A percentile compares a stretch with the other conserved stretches of the same genome.
phyloP scores from a whole-genome alignment of 2,797 vertebrate species.

The Xerus rutilus region DNA sequence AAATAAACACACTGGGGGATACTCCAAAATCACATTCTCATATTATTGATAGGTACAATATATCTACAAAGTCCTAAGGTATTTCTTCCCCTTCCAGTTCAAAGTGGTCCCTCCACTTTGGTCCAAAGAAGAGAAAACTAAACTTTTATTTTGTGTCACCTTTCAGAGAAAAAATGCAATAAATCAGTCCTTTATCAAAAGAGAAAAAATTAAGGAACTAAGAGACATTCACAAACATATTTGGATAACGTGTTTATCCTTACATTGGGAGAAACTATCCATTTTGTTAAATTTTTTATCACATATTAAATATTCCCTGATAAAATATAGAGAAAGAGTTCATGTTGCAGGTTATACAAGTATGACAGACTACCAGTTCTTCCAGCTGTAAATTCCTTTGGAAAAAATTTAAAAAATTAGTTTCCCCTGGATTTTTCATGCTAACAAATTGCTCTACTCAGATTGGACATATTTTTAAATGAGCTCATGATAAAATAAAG shows the following conservation, averaged over 20 bases:
- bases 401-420: constrained; percentile 3
- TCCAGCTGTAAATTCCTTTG: not conserved
- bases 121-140: constrained; percentile 19
- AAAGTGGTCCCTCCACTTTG: not conserved
- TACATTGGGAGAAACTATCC: not conserved
- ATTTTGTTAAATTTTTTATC: not conserved
- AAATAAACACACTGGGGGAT: constrained; percentile 39
- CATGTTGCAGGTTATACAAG: not conserved
- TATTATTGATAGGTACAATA: constrained; percentile 21
- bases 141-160: constrained; percentile 1
- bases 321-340: constrained; percentile 49
- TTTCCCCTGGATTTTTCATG: constrained; percentile 23
- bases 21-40: constrained; percentile 20
- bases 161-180: constrained; percentile 54
- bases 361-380: not conserved
- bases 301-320: not conserved
- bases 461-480: constrained; percentile 1
- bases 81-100: constrained; percentile 23
- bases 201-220: not conserved
- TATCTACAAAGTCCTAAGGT: constrained; percentile 36
- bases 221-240: constrained; percentile 36
- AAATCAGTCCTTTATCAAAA: not conserved
- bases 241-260: not conserved
- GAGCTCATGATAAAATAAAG: constrained; percentile 46
- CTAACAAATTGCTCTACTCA: constrained; percentile 24